Evolutionary conservation across 2,797 vertebrate species (phyloP), one percentile per base, ranked within the genome.

Genomic region (Phaenicophaeus curvirostris): DNA sequence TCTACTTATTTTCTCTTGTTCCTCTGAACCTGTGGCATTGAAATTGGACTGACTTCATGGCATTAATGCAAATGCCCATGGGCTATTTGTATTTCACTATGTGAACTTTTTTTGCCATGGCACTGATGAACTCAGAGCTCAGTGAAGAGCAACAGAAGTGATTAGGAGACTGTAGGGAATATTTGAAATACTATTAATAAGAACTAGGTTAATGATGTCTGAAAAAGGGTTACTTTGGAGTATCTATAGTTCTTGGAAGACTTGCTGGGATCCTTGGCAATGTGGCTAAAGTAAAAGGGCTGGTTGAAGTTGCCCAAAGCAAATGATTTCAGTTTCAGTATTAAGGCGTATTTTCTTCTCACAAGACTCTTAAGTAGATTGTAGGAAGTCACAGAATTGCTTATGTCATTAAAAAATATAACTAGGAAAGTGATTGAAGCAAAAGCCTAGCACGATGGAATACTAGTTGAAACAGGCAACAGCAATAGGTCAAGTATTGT

Each of bases 61-160:
- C 50, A 66, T 20, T 80, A 39, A 72, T 85, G 31, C 61, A 86
- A 50, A 69, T 58, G 59, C 31, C 48, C 30, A 23, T 31, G 58
- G 24, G 13, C 35, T 80, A 8, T 83, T 92, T 90, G 50, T 67
- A 10, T 87, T 90, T 85, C 67, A 48, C 66, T 74, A 8, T 39
- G 4, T 91, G 74, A 88, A 81, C 54, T 74, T 87, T 71, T 71
- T 80, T 39, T 94, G 77, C 50, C 28, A 17, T 15, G 46, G 73
- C 15, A 35, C 46, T 87, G 86, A 50, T 89, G 84, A 89, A 59
- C 69, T 68, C 53, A 28, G 74, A 93, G 72, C 59, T 92, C 75
- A 67, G 41, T 71, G 66, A 91, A 85, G 66, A 92, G 65, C 76
- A 89, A 25, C 67, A 82, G 71, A 93, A 92, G 76, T 65, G 33